phyloP scores from a whole-genome alignment of 2,797 vertebrate genomes.

The Moxostoma hubbsi region DNA sequence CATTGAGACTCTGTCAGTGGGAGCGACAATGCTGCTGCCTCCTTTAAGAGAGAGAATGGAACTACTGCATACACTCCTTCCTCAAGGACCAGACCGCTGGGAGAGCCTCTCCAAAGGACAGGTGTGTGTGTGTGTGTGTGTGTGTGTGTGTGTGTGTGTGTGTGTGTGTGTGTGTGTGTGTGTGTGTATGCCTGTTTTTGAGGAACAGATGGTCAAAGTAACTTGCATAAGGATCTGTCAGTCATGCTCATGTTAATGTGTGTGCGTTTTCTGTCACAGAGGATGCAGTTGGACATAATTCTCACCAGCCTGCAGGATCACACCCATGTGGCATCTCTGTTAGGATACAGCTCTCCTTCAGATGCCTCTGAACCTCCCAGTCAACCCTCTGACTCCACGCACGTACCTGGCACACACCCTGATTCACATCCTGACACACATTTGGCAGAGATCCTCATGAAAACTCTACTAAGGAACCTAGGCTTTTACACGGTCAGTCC shows the following conservation, averaged over 20 bases:
- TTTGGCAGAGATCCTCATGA: slow-evolving; percentile 82
- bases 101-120: slow-evolving; percentile 85
- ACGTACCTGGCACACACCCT: slow-evolving; percentile 70
- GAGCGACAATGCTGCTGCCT: slow-evolving; percentile 81
- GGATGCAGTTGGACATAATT: slow-evolving; percentile 82
- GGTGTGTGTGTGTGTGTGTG: slow-evolving; percentile 59
- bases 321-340: slow-evolving; percentile 81
- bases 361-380: slow-evolving; percentile 43
- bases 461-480: slow-evolving; percentile 81
- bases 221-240: slow-evolving; percentile 66
- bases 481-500: slow-evolving; percentile 81
- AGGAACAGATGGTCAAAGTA: background rate
- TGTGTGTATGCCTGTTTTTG: background rate
- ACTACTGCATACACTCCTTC: slow-evolving; percentile 82
- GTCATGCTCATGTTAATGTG: background rate
- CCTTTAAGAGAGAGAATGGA: slow-evolving; percentile 84
- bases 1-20: slow-evolving; percentile 78
- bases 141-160: no score
- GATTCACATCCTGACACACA: slow-evolving; percentile 63
- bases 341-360: slow-evolving; percentile 80
- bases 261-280: slow-evolving; percentile 33
- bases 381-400: slow-evolving; percentile 65
- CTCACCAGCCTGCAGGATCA: slow-evolving; percentile 85
- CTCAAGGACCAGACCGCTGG: slow-evolving; percentile 84
- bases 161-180: no score